Evolutionary conservation across 2,888 invertebrate genomes (phyloP), one percentile per base, ranked within the genome.

Genomic region (Parnassius smintheus): DNA sequence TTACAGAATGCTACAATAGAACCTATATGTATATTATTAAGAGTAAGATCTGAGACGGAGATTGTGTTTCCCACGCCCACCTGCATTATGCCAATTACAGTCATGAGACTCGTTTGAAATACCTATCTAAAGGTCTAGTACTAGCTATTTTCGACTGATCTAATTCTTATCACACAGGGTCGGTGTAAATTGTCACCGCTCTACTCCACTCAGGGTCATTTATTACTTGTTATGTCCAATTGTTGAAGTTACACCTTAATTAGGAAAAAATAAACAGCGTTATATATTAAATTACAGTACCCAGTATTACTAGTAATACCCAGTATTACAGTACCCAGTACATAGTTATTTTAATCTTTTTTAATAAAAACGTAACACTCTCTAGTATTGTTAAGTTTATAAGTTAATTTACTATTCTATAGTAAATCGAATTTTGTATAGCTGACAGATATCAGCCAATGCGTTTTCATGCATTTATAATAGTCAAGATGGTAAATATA

Each of bases 11-110:
- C 35, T 48, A 18, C 57, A 48, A 25, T 25, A n/a, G 54, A 51
- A 61, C 49, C 42, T 49, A 44, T 53, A 48, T 25, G 55, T 49
- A 51, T 25, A 42, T n/a, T 56, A 63, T 46, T 59, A 59, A 51
- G 54, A 58, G 41, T 59, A 55, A 48, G 48, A 49, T 35, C 42
- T 46, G 35, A 35, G 45, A 41, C 35, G 44, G 59, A 55, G 63
- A 59, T 56, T 59, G 63, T 60, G 60, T 64, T 63, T 64, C 64
- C 60, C 64, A 60, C 64, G 64, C 64, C 64, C 60, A 64, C 64
- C 53, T 64, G 56, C 56, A 60, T 49, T 56, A 53, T 56, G 49
- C 59, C 64, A 64, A 59, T 64, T 64, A 60, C 44, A 64, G 56
- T 56, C 59, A 64, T 46, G 56, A 50, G 59, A 55, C 59, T 64